phyloP scores from a whole-genome alignment of 2,888 invertebrate species.

The Keiferia lycopersicella region DNA sequence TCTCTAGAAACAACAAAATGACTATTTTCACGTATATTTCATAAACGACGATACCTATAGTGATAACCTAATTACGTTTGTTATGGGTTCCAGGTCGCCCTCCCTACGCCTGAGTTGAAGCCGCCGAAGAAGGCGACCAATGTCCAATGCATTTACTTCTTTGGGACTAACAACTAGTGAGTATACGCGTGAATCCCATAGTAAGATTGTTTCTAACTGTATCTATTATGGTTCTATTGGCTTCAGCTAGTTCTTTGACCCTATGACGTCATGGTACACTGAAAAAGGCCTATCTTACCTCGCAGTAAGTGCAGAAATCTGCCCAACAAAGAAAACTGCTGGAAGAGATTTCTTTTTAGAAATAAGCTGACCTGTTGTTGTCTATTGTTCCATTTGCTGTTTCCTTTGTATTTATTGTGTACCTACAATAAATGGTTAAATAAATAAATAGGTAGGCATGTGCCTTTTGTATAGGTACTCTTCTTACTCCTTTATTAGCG shows the following conservation, averaged over 20 bases:
- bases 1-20: background rate
- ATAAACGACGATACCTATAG: background rate
- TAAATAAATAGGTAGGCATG: too few relatives aligned
- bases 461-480: too few relatives aligned
- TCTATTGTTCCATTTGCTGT: too few relatives aligned
- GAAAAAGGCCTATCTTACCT: background rate
- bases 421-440: too few relatives aligned
- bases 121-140: constrained; percentile 87
- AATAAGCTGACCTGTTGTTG: too few relatives aligned
- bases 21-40: background rate
- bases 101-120: constrained; percentile 89
- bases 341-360: too few relatives aligned
- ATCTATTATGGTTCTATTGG: background rate
- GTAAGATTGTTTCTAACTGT: background rate
- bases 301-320: background rate
- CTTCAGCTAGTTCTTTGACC: constrained; percentile 21
- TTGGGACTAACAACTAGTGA: constrained; percentile 97
- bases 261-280: background rate
- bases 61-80: constrained; percentile 45
- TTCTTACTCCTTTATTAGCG: too few relatives aligned
- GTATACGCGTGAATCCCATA: constrained; percentile 59
- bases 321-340: too few relatives aligned
- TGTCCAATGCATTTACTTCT: constrained; percentile 94
- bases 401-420: too few relatives aligned
- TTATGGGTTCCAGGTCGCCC: constrained; percentile 84